These are phyloP conservation scores for Zaprionus davidi DNA, from an alignment of 1,140 invertebrate species.

Conservation along the genomic window DNA sequence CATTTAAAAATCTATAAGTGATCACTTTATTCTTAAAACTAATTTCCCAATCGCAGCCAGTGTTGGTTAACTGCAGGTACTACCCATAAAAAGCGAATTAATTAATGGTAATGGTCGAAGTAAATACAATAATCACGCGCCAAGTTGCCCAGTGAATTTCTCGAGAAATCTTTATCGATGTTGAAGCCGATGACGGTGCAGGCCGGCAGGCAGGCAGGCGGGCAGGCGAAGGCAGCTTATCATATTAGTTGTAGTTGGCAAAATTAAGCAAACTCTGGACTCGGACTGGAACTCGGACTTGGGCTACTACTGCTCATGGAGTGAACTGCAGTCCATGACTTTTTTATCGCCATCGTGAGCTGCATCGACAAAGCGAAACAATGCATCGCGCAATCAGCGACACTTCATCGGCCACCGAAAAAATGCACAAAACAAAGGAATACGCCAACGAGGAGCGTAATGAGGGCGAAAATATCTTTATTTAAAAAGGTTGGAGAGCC, in stretches of 20 bases:
- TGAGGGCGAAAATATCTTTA: conserved; percentile 83
- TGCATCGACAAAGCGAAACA: conserved; percentile 67
- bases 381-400: conserved; percentile 83
- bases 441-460: conserved; percentile 63
- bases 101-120: conserved; percentile 6
- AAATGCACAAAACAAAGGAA: conserved; percentile 73
- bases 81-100: background rate
- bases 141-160: conserved; percentile 31
- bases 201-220: too few relatives aligned
- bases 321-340: conserved; percentile 38
- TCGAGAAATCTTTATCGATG: conserved; percentile 57
- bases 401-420: conserved; percentile 75
- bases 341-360: conserved; percentile 67
- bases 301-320: background rate
- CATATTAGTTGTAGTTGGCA: conserved; percentile 44
- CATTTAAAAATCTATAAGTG: too few relatives aligned
- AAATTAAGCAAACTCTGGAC: conserved; percentile 8
- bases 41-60: background rate
- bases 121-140: background rate
- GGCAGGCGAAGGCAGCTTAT: conserved; percentile 44
- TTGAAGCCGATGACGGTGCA: background rate
- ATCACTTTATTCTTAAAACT: too few relatives aligned
- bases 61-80: background rate
- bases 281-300: background rate
- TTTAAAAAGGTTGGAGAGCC: conserved; percentile 58